Evolutionary conservation across 2,888 invertebrate genomes (phyloP).

Genomic region (Ichneumoninae sp.): DNA sequence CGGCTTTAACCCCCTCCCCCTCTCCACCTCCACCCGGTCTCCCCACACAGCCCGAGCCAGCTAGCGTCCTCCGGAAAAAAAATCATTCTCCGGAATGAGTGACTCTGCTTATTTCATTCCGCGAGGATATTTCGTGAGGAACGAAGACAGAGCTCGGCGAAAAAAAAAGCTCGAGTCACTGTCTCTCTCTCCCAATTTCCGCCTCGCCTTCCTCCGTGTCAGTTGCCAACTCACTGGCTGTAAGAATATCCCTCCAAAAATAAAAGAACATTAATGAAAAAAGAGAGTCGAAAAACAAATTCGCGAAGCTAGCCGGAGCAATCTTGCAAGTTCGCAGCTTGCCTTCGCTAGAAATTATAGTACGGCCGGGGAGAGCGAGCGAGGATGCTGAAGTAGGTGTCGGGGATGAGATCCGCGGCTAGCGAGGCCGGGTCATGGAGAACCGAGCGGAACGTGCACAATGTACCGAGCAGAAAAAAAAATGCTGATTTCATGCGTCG

Average conservation of each 20-base stretch:
- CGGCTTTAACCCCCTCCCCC: neutral
- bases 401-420: slow-evolving; percentile 12
- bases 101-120: slow-evolving; percentile 78
- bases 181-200: slow-evolving; percentile 52
- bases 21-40: neutral
- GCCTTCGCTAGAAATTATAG: slow-evolving; percentile 48
- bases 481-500: slow-evolving; percentile 76
- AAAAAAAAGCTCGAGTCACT: slow-evolving; percentile 47
- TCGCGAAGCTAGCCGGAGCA: slow-evolving; percentile 20
- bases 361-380: neutral
- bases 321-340: slow-evolving; percentile 58
- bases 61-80: slow-evolving; percentile 43
- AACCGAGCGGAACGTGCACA: slow-evolving; percentile 56
- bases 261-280: slow-evolving; percentile 12
- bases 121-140: slow-evolving; percentile 57
- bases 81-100: slow-evolving; percentile 79
- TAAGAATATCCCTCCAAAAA: slow-evolving; percentile 17
- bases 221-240: neutral
- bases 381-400: slow-evolving; percentile 45
- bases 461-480: slow-evolving; percentile 53
- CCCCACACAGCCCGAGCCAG: slow-evolving; percentile 11
- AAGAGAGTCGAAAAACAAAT: slow-evolving; percentile 37
- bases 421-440: slow-evolving; percentile 32
- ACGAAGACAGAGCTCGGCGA: slow-evolving; percentile 3
- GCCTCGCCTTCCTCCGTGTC: slow-evolving; percentile 31